phyloP scores from a whole-genome alignment of 2,113 vertebrate species.

The Oostethus manadensis region DNA sequence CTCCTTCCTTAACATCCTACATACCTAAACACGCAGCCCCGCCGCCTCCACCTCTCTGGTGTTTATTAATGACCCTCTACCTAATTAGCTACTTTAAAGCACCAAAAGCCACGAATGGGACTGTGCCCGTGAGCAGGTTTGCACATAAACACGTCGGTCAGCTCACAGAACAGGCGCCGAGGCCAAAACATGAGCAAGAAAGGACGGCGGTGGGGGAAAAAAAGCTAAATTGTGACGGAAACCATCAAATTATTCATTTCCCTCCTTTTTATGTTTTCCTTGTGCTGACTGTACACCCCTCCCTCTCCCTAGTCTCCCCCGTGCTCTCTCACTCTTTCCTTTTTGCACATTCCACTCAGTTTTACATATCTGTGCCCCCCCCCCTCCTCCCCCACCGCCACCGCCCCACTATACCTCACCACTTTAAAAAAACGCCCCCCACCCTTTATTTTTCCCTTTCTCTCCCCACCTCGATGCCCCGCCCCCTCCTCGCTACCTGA shows the following conservation, averaged over 20 bases:
- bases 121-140: conserved; percentile 58
- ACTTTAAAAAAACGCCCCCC: conserved; percentile 26
- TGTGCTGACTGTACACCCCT: conserved; percentile 60
- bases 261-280: conserved; percentile 71
- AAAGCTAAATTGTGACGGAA: conserved; percentile 60
- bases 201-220: conserved; percentile 10
- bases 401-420: conserved; percentile 48
- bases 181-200: conserved; percentile 54
- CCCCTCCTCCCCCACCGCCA: conserved; percentile 7
- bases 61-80: conserved; percentile 45
- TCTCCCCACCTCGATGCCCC: conserved; percentile 40
- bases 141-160: conserved; percentile 69
- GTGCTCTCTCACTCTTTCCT: conserved; percentile 55
- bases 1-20: conserved; percentile 25
- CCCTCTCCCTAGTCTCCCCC: conserved; percentile 51
- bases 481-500: conserved; percentile 66
- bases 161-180: conserved; percentile 28
- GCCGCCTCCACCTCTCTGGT: conserved; percentile 12
- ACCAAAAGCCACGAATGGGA: conserved; percentile 50
- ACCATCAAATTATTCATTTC: conserved; percentile 72
- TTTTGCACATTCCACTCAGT: conserved; percentile 59
- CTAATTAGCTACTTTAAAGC: conserved; percentile 47
- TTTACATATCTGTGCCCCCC: conserved; percentile 62
- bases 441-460: conserved; percentile 19
- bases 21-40: conserved; percentile 11